Conservation (phyloP, 1,140 invertebrate genomes). For the Chironomus tepperi region DNA sequence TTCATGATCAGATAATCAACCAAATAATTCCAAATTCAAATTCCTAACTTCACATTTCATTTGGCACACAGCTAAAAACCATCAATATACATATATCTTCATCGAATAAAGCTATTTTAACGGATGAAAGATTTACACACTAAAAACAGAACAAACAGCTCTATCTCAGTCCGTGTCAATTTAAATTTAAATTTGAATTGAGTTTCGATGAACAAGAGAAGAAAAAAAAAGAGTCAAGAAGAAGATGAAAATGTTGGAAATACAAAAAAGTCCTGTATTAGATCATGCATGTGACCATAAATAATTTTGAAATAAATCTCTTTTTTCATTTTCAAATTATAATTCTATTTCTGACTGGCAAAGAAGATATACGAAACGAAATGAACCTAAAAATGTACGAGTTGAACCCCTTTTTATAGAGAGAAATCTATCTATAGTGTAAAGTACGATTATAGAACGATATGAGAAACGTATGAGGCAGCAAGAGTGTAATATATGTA, state of each 20-base stretch:
- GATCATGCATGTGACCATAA: constrained; percentile 23
- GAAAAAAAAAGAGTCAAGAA: background rate
- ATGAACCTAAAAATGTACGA: background rate
- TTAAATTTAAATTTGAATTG: background rate
- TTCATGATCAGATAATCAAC: too few species aligned
- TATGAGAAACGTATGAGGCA: too few species aligned
- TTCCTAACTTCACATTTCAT: too few species aligned
- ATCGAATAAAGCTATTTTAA: background rate
- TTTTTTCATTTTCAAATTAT: background rate
- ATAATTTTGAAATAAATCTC: constrained; percentile 22
- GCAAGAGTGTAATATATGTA: too few species aligned
- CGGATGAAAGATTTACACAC: background rate
- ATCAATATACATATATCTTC: background rate
- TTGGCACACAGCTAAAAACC: too few species aligned
- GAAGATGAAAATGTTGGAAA: too few species aligned
- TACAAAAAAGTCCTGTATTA: background rate
- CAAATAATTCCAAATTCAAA: too few species aligned
- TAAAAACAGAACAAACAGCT: background rate
- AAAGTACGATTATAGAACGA: too few species aligned
- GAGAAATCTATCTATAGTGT: too few species aligned
- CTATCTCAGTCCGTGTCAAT: background rate
- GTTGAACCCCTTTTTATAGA: background rate
- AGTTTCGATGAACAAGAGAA: background rate
- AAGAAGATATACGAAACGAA: background rate
- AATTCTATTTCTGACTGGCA: background rate